phyloP scores from a whole-genome alignment of 1,140 invertebrate species.

The Platyscapa corneri region DNA sequence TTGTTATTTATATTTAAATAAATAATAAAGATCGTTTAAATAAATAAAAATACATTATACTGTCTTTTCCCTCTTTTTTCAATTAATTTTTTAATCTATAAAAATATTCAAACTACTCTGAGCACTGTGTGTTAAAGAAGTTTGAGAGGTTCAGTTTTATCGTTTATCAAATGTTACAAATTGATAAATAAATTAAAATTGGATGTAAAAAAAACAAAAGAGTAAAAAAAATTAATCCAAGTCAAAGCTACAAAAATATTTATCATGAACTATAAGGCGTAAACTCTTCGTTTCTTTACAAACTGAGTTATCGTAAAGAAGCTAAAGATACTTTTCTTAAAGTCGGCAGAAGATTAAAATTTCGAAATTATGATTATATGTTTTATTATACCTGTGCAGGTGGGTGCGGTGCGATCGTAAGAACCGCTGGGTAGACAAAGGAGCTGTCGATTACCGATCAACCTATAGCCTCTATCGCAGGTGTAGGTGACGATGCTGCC shows the following conservation, averaged over 20 bases:
- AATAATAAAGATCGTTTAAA: background rate
- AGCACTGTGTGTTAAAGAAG: background rate
- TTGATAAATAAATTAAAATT: background rate
- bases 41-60: too few relatives aligned
- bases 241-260: too few relatives aligned
- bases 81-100: too few relatives aligned
- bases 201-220: too few relatives aligned
- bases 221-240: too few relatives aligned
- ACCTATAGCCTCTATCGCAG: constrained; percentile 82
- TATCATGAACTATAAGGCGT: too few relatives aligned
- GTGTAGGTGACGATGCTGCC: constrained; percentile 84
- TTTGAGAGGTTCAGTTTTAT: background rate
- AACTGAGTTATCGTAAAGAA: too few relatives aligned
- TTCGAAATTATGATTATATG: constrained; percentile 36
- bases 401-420: constrained; percentile 85
- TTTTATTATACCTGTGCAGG: constrained; percentile 80
- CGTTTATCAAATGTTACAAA: background rate
- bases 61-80: too few relatives aligned
- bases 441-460: constrained; percentile 81
- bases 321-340: too few relatives aligned
- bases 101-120: background rate
- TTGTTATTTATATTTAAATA: background rate
- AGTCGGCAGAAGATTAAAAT: too few relatives aligned
- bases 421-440: constrained; percentile 84
- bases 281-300: too few relatives aligned